A percentile compares a stretch with the other conserved stretches of the same genome.
Conservation (phyloP, 2,797 vertebrate species). For the Botia almorhae region DNA sequence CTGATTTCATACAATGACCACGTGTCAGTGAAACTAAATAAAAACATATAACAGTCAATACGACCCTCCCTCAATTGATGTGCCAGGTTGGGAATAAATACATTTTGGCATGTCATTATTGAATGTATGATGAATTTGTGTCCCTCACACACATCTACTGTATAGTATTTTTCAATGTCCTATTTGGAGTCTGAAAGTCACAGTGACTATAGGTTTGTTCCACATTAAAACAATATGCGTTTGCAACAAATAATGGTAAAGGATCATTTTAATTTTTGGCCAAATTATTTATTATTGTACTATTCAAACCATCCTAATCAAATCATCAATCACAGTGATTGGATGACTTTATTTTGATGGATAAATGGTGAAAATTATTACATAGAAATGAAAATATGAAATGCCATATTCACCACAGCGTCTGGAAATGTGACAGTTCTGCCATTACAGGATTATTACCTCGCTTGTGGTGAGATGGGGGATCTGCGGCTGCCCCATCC, state of each 20-base stretch:
- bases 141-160: no score
- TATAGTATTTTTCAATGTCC: no score
- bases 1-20: no score
- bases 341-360: neutral
- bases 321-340: neutral
- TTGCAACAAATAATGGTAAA: no score
- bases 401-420: slow-evolving; percentile 14
- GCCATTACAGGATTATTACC: slow-evolving; percentile 47
- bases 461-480: slow-evolving; percentile 46
- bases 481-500: slow-evolving; percentile 33
- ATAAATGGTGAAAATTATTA: neutral
- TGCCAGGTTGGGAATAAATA: no score
- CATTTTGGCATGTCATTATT: no score
- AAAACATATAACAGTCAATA: no score
- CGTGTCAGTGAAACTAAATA: no score
- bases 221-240: no score
- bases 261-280: neutral
- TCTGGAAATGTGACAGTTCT: slow-evolving; percentile 47
- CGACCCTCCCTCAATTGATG: no score
- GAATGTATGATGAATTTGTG: no score
- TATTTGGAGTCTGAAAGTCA: no score
- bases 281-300: neutral
- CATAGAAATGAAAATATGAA: neutral
- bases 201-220: neutral
- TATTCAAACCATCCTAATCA: neutral